Evolutionary conservation across 2,888 invertebrate genomes (phyloP).

Genomic region (Parelbella ahira): DNA sequence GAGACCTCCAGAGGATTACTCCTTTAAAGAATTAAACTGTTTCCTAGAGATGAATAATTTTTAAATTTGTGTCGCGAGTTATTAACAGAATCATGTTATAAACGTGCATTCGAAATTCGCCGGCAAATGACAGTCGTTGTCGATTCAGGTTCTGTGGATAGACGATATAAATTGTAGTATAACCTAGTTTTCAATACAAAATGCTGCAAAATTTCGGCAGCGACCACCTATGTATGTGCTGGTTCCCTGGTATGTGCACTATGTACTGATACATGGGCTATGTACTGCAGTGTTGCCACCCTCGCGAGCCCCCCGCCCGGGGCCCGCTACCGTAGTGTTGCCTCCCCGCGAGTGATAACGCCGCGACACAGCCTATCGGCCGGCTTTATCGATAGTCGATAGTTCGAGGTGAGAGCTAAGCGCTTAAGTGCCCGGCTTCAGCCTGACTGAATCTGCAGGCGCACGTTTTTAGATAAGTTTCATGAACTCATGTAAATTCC

Average conservation of each 20-base stretch:
- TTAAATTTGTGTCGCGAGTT: no score
- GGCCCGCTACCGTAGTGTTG: slow-evolving; percentile 58
- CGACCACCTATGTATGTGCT: slow-evolving; percentile 56
- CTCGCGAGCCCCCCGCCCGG: slow-evolving; percentile 45
- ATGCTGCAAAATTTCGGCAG: slow-evolving; percentile 79
- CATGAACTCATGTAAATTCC: no score
- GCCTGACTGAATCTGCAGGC: no score
- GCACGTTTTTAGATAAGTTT: no score
- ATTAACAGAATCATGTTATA: background rate
- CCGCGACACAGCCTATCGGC: slow-evolving; percentile 40
- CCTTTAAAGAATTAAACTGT: no score
- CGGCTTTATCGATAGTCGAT: slow-evolving; percentile 64
- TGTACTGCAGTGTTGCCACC: slow-evolving; percentile 60
- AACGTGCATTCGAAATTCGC: slow-evolving; percentile 10
- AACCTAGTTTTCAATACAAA: slow-evolving; percentile 79
- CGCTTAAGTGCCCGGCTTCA: no score
- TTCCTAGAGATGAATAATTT: no score
- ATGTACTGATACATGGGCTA: slow-evolving; percentile 70
- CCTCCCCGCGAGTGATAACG: slow-evolving; percentile 68
- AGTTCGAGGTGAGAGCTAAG: no score
- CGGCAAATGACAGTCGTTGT: slow-evolving; percentile 15
- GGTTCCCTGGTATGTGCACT: slow-evolving; percentile 60
- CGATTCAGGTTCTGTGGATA: slow-evolving; percentile 31
- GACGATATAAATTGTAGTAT: slow-evolving; percentile 65
- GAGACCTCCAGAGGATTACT: no score